Percentiles rank a stretch among this genome's conserved stretches.
Conservation (phyloP, 2,797 vertebrate genomes). For the Allobates femoralis region DNA sequence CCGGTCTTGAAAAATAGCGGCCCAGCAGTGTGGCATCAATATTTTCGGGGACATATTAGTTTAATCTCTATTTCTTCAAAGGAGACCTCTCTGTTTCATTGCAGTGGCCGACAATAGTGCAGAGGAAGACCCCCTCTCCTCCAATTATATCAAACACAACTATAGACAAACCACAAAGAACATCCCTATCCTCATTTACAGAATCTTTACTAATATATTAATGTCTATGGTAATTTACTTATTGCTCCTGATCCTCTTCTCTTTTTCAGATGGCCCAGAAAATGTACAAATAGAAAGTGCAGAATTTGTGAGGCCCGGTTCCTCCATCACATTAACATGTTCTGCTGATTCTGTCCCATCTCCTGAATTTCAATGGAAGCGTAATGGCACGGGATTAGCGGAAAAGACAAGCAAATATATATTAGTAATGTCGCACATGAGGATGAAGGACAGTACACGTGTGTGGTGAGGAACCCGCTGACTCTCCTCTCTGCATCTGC, state of each 20-base stretch:
- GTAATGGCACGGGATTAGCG: neutral
- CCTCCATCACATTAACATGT: constrained; percentile 16
- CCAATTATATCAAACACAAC: too few species aligned
- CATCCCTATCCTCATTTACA: too few species aligned
- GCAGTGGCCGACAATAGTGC: too few species aligned
- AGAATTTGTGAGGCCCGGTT: neutral
- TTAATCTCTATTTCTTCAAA: too few species aligned
- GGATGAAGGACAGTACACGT: constrained; percentile 5
- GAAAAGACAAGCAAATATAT: neutral
- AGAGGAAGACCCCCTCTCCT: too few species aligned
- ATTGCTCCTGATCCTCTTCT: neutral
- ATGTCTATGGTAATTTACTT: too few species aligned
- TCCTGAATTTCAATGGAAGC: constrained; percentile 25
- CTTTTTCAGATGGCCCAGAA: constrained; percentile 37
- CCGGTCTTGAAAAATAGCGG: too few species aligned
- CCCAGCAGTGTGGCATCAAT: too few species aligned
- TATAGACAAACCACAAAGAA: too few species aligned
- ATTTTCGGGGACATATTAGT: too few species aligned
- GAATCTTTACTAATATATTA: too few species aligned
- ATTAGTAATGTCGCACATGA: neutral
- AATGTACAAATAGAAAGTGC: neutral
- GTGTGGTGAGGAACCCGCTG: constrained; percentile 16
- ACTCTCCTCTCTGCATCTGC: neutral
- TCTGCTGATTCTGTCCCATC: constrained; percentile 37
- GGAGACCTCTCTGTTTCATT: too few species aligned